Evolutionary conservation across 2,888 invertebrate species (phyloP), one percentile per base, ranked within the genome.

Genomic region (Quadroppia sp.): DNA sequence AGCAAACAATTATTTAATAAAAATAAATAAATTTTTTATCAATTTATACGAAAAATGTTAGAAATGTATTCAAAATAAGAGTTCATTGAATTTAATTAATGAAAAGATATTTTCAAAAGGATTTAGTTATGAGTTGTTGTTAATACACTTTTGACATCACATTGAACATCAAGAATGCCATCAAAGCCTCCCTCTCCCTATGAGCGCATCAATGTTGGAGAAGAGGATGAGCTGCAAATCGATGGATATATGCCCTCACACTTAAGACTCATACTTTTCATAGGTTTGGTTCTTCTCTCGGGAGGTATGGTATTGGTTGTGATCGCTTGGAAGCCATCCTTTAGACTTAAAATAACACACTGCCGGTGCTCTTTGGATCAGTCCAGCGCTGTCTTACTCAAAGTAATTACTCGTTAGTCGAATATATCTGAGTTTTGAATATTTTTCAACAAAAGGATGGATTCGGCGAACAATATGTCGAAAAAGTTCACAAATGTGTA

Each of bases 371-470:
- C 77, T 20, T 70, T 80, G 7, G 75, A 77, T 28, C 71, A 76
- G 15, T 78, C 80, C 11, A 75, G 76, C 17, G 76, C 76, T 74
- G 76, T 80, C 17, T 71, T 80, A 20, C 73, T 80, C 36, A 77
- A 74, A 71, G 79, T 78, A 76, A 71, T 30, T 36, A 2, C 1
- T 59, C n/a, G 17, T 59, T 4, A 28, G 28, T 6, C n/a, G n/a
- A n/a, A n/a, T n/a, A n/a, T n/a, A n/a, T n/a, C n/a, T n/a, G n/a
- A n/a, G n/a, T n/a, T n/a, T n/a, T n/a, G n/a, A 25, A 28, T 15
- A 73, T 40, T 76, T 75, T 42, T 74, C 15, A 7, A 9, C 6
- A 28, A 2, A 56, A 56, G 77, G 78, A 77, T 73, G 69, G 73
- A 20, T 72, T 76, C 40, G 72, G 76, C 1, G 75, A 78, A 50